These are phyloP conservation scores for Heterotis niloticus DNA, from an alignment of 2,113 vertebrate genomes.

Conservation along the genomic window DNA sequence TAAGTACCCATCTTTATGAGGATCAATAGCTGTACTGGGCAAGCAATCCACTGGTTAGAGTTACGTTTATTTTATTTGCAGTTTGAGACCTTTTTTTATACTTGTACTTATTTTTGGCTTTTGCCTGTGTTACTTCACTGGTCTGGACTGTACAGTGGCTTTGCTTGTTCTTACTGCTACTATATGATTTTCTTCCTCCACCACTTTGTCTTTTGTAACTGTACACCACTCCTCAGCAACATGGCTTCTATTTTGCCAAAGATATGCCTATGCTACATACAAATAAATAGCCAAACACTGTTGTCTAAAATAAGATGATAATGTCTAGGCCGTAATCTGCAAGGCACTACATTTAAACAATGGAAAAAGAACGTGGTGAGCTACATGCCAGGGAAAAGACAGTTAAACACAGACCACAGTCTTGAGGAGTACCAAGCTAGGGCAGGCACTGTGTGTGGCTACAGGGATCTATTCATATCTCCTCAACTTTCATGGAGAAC, in stretches of 20 bases:
- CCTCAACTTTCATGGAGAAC: background rate
- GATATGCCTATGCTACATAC: no score
- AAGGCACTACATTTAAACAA: background rate
- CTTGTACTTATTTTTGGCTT: no score
- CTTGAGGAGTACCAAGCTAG: background rate
- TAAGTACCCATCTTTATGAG: no score
- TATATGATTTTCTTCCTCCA: background rate
- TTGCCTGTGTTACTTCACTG: no score
- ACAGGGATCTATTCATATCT: background rate
- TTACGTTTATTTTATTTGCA: no score
- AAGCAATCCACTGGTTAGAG: no score
- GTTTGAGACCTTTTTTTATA: no score
- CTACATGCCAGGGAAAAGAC: background rate
- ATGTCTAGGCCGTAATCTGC: background rate
- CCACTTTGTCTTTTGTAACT: background rate
- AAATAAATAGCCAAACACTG: background rate
- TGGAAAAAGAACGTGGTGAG: conserved; percentile 3
- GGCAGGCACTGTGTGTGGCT: background rate
- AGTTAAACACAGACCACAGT: conserved; percentile 1
- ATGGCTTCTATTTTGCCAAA: background rate
- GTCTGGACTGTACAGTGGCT: background rate
- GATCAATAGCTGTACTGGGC: no score
- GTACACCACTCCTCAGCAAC: background rate
- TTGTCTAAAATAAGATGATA: background rate
- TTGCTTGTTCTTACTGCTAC: background rate